Percentiles rank a stretch among this genome's conserved stretches.
phyloP scores from a whole-genome alignment of 2,797 vertebrate genomes.

The Anabas testudineus region DNA sequence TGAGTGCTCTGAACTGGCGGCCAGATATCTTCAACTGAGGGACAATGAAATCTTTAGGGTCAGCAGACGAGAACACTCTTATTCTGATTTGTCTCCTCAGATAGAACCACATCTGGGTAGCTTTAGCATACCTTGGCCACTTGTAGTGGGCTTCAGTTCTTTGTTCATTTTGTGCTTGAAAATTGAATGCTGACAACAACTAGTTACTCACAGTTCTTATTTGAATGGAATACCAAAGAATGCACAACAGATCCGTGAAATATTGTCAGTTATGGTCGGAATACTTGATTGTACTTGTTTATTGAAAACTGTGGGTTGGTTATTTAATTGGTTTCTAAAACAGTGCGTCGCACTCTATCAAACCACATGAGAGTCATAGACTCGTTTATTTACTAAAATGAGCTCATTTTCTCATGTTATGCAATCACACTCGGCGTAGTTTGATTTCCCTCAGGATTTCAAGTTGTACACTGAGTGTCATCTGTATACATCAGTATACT shows the following conservation, averaged over 20 bases:
- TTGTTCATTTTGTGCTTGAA: constrained; percentile 23
- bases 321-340: constrained; percentile 40
- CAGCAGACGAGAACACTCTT: constrained; percentile 57
- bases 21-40: constrained; percentile 74
- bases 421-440: constrained; percentile 33
- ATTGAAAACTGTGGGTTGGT: constrained; percentile 20
- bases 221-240: constrained; percentile 11
- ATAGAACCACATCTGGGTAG: constrained; percentile 69
- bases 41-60: constrained; percentile 74
- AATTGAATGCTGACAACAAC: constrained; percentile 51
- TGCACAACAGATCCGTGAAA: constrained; percentile 31
- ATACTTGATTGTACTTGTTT: constrained; percentile 36
- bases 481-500: constrained; percentile 31
- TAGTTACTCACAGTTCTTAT: constrained; percentile 25
- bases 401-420: constrained; percentile 54
- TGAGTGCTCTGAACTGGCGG: constrained; percentile 65
- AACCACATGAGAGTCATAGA: constrained; percentile 32
- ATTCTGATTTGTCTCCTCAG: constrained; percentile 61
- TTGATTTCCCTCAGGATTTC: constrained; percentile 35
- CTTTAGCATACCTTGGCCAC: constrained; percentile 51
- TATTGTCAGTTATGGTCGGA: constrained; percentile 31
- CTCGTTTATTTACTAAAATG: constrained; percentile 51
- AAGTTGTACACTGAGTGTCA: constrained; percentile 16
- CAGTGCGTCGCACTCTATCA: constrained; percentile 31
- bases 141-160: constrained; percentile 33